phyloP scores from a whole-genome alignment of 1,140 invertebrate species.

The Mycetomoellerius zeteki region DNA sequence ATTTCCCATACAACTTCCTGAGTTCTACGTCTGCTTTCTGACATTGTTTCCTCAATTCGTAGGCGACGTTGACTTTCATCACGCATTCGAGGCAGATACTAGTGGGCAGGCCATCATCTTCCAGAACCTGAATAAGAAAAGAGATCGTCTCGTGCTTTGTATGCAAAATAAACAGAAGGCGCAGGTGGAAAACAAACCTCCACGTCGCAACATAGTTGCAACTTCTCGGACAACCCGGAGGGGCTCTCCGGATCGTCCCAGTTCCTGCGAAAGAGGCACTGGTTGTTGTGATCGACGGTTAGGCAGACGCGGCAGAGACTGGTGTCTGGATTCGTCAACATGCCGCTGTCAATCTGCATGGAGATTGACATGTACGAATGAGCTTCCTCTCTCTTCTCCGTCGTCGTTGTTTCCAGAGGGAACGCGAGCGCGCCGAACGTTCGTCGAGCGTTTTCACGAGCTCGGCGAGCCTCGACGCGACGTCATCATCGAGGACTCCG shows the following conservation, averaged over 20 bases:
- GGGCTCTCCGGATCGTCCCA: slow-evolving; percentile 34
- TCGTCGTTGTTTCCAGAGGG: not conserved
- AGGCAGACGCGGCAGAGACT: slow-evolving; percentile 79
- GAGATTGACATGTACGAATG: not conserved
- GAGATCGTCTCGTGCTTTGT: not conserved
- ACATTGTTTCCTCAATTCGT: slow-evolving; percentile 82
- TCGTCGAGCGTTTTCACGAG: not conserved
- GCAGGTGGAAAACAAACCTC: slow-evolving; percentile 75
- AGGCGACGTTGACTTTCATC: slow-evolving; percentile 77
- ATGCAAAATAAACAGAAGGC: not conserved
- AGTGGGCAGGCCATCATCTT: slow-evolving; percentile 80
- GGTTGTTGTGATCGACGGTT: slow-evolving; percentile 72
- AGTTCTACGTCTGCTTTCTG: slow-evolving; percentile 79
- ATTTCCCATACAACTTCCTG: slow-evolving; percentile 76
- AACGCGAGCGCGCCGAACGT: not conserved
- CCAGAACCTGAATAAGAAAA: slow-evolving; percentile 68
- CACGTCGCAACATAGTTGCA: slow-evolving; percentile 79
- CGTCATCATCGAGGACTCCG: not conserved
- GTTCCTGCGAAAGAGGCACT: slow-evolving; percentile 74
- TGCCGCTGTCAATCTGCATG: slow-evolving; percentile 17
- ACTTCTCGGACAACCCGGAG: slow-evolving; percentile 74
- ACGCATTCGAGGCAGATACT: slow-evolving; percentile 79
- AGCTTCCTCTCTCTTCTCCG: not conserved
- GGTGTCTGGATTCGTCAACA: slow-evolving; percentile 29
- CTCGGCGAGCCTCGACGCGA: not conserved